Evolutionary conservation across 2,888 invertebrate genomes (phyloP).

Genomic region (Leptinotarsa haldemani): DNA sequence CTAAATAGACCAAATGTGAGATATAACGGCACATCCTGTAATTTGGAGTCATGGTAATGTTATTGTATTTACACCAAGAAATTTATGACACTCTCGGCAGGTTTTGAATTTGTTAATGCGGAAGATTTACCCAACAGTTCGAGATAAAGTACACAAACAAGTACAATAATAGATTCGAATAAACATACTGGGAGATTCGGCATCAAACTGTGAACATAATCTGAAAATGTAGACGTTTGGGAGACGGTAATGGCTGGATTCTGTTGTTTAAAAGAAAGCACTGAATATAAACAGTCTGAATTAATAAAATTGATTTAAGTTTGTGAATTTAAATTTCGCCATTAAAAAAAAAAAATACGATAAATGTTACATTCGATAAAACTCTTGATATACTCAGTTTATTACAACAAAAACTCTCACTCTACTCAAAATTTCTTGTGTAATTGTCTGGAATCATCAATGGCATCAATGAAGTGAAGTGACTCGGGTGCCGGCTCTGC

Average conservation of each 20-base stretch:
- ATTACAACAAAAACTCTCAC: too few species aligned
- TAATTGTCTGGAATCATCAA: too few species aligned
- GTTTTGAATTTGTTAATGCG: slow-evolving; percentile 11
- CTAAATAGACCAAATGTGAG: slow-evolving; percentile 9
- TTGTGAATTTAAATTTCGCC: too few species aligned
- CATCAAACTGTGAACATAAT: neutral
- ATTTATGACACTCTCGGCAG: slow-evolving; percentile 5
- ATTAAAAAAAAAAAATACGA: too few species aligned
- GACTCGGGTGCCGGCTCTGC: too few species aligned
- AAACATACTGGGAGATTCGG: slow-evolving; percentile 8
- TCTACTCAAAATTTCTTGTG: too few species aligned
- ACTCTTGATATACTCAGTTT: too few species aligned
- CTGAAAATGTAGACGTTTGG: neutral
- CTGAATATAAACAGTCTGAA: too few species aligned
- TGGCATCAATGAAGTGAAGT: too few species aligned
- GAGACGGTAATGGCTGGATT: neutral
- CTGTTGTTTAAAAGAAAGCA: too few species aligned
- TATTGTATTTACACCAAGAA: slow-evolving; percentile 12
- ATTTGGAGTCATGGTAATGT: neutral
- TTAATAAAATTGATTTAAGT: too few species aligned
- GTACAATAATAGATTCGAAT: slow-evolving; percentile 15
- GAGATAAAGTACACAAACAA: slow-evolving; percentile 12
- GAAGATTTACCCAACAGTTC: slow-evolving; percentile 11
- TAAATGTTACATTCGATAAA: too few species aligned
- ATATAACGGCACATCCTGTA: slow-evolving; percentile 13